Evolutionary conservation across 1,140 invertebrate genomes (phyloP), one percentile per base, ranked within the genome.

Genomic region (Parapsyche elsis): DNA sequence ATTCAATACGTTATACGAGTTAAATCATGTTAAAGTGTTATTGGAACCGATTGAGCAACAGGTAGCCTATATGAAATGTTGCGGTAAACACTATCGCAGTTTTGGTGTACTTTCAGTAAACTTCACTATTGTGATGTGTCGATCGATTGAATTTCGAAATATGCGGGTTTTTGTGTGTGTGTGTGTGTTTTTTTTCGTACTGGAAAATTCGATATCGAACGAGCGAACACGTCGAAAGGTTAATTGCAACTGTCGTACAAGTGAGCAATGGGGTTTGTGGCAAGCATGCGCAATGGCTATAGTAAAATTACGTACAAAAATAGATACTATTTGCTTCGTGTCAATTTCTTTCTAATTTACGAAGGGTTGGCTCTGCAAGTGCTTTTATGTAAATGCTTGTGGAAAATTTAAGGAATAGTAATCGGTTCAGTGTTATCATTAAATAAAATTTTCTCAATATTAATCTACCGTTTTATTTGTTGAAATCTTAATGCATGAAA

Each of bases 191-290:
- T 16, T 19, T n/a, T 61, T 61, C 57, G 57, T 16, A 10, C 16
- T 2, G 49, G 12, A 53, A 2, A 21, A 19, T 61, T 4, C 30
- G 30, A 38, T 38, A 38, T 38, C 7, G 1, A 38, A 38, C 30
- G 30, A 38, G 30, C 7, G 30, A 38, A 38, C 30, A 38, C 30
- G 30, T 38, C 30, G 1, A 38, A 38, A 38, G 49, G 49, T 21
- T 61, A 61, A 61, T 61, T 61, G 57, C 57, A 61, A 61, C 14
- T 61, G 57, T 61, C 57, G 21, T 21, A 19, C n/a, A 19, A 19
- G 9, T 19, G 16, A 21, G 21, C n/a, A 21, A 16, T 61, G 57
- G 7, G 57, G 57, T 21, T 16, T 16, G 7, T 7, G 1, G 57
- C 1, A 19, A 19, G 57, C 57, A 61, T 61, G 57, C 57, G 57